Evolutionary conservation across 2,113 vertebrate species (phyloP).

Genomic region (Ammodytes dubius): DNA sequence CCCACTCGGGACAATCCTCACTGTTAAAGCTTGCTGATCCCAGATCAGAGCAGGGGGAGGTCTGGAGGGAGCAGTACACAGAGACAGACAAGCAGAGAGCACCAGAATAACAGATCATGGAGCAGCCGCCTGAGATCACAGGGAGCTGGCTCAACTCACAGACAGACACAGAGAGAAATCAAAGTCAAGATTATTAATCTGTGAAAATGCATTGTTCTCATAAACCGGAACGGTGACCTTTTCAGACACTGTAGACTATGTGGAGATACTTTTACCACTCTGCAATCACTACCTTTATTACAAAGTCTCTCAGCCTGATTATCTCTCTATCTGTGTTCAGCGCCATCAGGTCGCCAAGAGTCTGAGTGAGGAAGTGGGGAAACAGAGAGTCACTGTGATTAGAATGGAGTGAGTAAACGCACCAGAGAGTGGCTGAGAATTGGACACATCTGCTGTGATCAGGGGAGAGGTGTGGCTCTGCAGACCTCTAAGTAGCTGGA

Average conservation of each 20-base stretch:
- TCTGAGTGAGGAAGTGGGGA: conserved; percentile 21
- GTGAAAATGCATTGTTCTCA: conserved; percentile 41
- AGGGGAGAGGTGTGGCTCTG: conserved; percentile 65
- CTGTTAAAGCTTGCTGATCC: conserved; percentile 74
- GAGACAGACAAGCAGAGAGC: conserved; percentile 64
- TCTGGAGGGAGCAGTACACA: conserved; percentile 69
- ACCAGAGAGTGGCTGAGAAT: conserved; percentile 47
- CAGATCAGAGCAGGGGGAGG: conserved; percentile 70
- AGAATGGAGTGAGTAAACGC: conserved; percentile 55
- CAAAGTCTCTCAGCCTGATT: conserved; percentile 34
- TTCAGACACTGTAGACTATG: not conserved
- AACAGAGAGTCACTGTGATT: conserved; percentile 43
- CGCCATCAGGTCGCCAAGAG: conserved; percentile 21
- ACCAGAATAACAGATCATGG: conserved; percentile 55
- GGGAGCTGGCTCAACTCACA: conserved; percentile 17
- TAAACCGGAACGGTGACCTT: not conserved
- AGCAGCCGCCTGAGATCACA: conserved; percentile 56
- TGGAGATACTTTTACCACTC: conserved; percentile 1
- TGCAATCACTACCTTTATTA: conserved; percentile 32
- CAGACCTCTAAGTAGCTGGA: conserved; percentile 74
- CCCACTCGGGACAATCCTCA: conserved; percentile 59
- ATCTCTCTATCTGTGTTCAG: conserved; percentile 12
- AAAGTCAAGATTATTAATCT: conserved; percentile 31
- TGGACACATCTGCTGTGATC: conserved; percentile 72
- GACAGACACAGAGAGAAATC: conserved; percentile 49